Evolutionary conservation across 2,888 invertebrate genomes (phyloP).

Genomic region (Platycnemis pennipes): DNA sequence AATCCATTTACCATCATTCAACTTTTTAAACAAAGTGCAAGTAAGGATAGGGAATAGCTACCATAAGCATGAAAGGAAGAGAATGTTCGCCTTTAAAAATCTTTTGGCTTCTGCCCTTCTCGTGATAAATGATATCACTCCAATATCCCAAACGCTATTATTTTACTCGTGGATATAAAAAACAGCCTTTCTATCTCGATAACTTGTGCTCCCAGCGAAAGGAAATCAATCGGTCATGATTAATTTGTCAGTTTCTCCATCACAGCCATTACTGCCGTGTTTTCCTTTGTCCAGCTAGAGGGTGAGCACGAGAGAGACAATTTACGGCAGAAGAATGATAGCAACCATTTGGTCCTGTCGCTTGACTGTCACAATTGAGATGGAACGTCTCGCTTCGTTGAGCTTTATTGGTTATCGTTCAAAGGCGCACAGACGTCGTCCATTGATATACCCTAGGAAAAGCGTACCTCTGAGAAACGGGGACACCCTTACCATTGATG

Average conservation of each 20-base stretch:
- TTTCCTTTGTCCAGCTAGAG: background rate
- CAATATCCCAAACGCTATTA: background rate
- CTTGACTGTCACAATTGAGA: background rate
- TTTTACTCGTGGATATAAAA: background rate
- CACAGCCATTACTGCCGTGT: background rate
- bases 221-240: background rate
- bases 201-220: background rate
- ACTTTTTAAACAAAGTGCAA: no score
- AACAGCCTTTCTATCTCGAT: background rate
- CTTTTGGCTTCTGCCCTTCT: background rate
- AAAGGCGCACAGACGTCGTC: background rate
- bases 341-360: background rate
- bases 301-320: background rate
- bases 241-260: background rate
- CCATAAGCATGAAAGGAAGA: no score
- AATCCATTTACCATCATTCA: no score
- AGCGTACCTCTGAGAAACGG: background rate
- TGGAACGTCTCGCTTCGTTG: background rate
- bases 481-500: background rate
- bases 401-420: background rate
- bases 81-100: no score
- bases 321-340: background rate
- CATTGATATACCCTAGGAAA: background rate
- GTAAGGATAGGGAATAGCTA: no score
- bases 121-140: background rate